A percentile compares a stretch with the other conserved stretches of the same genome.
Evolutionary conservation across 2,113 vertebrate species (phyloP).

Genomic region (Azemiops feae): DNA sequence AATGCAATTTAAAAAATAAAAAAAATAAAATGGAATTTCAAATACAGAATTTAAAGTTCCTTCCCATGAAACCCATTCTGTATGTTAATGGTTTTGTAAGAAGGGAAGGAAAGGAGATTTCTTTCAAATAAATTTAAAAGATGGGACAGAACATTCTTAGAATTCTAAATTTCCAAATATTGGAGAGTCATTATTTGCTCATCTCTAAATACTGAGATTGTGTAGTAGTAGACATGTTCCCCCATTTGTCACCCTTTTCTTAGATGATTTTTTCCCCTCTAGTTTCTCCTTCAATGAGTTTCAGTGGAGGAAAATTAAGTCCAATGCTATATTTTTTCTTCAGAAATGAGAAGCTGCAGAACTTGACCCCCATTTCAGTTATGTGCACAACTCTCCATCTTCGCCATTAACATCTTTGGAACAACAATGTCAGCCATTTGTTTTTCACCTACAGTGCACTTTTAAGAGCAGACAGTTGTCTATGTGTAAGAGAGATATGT

Average conservation of each 20-base stretch:
- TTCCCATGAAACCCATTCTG: background rate
- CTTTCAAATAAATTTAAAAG: background rate
- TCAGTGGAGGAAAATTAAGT: background rate
- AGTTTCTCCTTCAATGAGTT: background rate
- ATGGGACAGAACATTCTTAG: background rate
- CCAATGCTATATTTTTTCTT: background rate
- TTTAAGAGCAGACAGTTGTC: background rate
- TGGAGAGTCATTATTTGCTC: background rate
- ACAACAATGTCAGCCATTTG: background rate
- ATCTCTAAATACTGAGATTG: background rate
- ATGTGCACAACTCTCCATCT: too few relatives aligned
- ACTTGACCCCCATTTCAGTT: background rate
- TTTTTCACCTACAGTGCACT: background rate
- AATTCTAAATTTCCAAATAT: background rate
- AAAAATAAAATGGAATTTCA: background rate
- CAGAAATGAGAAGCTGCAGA: background rate
- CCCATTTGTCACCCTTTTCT: background rate
- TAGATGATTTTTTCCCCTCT: background rate
- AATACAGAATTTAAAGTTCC: background rate
- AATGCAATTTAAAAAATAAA: background rate
- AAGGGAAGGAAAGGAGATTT: background rate
- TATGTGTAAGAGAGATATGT: background rate
- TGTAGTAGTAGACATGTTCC: background rate
- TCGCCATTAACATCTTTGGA: background rate
- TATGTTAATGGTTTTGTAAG: background rate